Evolutionary conservation across 1,140 invertebrate species (phyloP), one percentile per base, ranked within the genome.

Genomic region (Globodera rostochiensis): DNA sequence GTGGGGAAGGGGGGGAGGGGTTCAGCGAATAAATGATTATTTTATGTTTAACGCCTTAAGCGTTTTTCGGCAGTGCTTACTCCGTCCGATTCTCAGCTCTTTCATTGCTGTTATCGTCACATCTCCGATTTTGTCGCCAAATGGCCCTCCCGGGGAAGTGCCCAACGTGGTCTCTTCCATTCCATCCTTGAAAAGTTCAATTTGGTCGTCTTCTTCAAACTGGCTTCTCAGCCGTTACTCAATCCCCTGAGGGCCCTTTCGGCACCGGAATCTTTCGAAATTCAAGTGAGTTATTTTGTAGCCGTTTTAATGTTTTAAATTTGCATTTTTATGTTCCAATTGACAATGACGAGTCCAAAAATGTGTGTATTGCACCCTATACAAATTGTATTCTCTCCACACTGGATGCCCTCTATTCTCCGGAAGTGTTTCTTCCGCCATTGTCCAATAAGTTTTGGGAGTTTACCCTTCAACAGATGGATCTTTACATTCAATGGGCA

Each of bases 391-490:
- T 85, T 21, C 53, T 85, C 21, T 50, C 36, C 9, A 80, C 82
- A 21, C n/a, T 85, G 2, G 75, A 87, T 36, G 74, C 21, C 15
- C 46, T 85, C 21, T 85, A 64, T 69, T 79, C 80, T 45, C 11
- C n/a, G 21, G 74, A 87, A 25, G 49, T 82, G 45, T 85, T 79
- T 71, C 57, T 85, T 45, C 82, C 80, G 45, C 21, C 57, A 6
- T 50, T 85, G 25, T 69, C 81, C 6, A 66, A 86, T 49, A 84
- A 81, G 57, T 76, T 84, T 71, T 85, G 84, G 84, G 85, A 85
- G 7, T 85, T 87, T 46, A 79, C 81, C 19, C 67, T 85, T 49
- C 69, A 85, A 21, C 47, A 78, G 19, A 71, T 85, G 73, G 53
- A 83, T 8, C 21, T 73, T 19, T 85, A 85, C 80, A 47, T 67